Evolutionary conservation across 92 coral and sea anemone species (phyloP).

Genomic region (Siderastrea siderea): DNA sequence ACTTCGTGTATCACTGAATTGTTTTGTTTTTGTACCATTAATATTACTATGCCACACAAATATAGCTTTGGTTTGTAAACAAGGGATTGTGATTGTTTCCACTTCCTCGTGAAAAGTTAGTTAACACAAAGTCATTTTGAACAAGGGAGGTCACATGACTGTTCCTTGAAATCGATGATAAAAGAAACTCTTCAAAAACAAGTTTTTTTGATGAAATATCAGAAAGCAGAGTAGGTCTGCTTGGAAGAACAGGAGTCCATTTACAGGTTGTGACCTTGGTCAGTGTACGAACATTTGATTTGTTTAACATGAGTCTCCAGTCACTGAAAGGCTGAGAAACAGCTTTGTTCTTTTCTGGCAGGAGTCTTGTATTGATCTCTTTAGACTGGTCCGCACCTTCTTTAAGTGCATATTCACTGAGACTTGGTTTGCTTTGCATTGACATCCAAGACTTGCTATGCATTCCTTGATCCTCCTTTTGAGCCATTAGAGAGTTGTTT

Average conservation of each 20-base stretch:
- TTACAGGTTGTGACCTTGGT: background rate
- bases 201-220: background rate
- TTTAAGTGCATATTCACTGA: background rate
- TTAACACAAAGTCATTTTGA: slow-evolving; percentile 6
- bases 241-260: background rate
- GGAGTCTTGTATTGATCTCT: background rate
- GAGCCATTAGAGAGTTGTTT: background rate
- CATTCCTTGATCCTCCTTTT: background rate
- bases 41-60: slow-evolving; percentile 9
- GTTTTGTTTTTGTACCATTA: too few species aligned
- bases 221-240: background rate
- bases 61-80: slow-evolving; percentile 6
- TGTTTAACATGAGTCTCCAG: background rate
- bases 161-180: background rate
- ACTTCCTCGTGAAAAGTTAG: slow-evolving; percentile 13
- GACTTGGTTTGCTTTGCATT: background rate
- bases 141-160: background rate
- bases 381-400: background rate
- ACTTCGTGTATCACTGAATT: too few species aligned
- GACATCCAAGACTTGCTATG: background rate
- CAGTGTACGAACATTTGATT: background rate
- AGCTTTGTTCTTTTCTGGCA: background rate
- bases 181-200: background rate
- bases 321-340: too few species aligned
- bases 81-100: background rate